phyloP scores from a whole-genome alignment of 1,140 invertebrate species.

The Planococcus citri region DNA sequence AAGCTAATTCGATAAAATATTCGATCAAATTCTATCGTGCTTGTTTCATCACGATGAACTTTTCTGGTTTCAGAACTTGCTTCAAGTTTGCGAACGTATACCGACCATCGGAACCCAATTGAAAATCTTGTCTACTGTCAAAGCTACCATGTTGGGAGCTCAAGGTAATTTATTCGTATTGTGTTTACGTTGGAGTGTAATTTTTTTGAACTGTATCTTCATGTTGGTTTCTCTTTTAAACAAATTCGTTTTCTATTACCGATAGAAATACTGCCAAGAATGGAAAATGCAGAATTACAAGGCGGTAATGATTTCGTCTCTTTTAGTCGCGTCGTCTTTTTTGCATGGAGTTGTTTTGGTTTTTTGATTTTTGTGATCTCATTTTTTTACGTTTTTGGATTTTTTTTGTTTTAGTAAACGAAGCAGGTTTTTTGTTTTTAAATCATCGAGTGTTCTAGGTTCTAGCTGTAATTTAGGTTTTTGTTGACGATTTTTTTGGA shows the following conservation, averaged over 20 bases:
- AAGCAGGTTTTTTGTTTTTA: neutral
- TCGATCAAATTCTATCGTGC: neutral
- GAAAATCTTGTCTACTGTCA: constrained; percentile 97
- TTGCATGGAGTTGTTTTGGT: constrained; percentile 20
- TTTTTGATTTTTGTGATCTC: too few species aligned
- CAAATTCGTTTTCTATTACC: constrained; percentile 24
- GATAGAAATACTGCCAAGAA: constrained; percentile 41
- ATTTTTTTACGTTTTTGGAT: too few species aligned
- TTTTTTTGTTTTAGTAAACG: neutral
- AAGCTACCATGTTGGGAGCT: constrained; percentile 97
- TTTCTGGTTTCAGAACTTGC: constrained; percentile 61
- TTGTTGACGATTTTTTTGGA: too few species aligned
- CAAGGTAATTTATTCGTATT: constrained; percentile 80
- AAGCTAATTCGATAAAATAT: constrained; percentile 21
- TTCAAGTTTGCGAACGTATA: constrained; percentile 98
- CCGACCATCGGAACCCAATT: constrained; percentile 99
- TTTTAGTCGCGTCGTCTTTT: too few species aligned
- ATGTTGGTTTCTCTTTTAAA: neutral
- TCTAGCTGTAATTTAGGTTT: too few species aligned
- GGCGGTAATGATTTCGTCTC: constrained; percentile 38
- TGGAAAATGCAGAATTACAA: constrained; percentile 43
- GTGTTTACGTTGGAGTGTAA: too few species aligned
- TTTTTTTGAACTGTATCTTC: too few species aligned
- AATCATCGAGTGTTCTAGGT: too few species aligned
- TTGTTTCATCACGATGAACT: neutral